These are phyloP conservation scores for Tauraco erythrolophus DNA, from an alignment of 2,113 vertebrate species.

Conservation along the genomic window DNA sequence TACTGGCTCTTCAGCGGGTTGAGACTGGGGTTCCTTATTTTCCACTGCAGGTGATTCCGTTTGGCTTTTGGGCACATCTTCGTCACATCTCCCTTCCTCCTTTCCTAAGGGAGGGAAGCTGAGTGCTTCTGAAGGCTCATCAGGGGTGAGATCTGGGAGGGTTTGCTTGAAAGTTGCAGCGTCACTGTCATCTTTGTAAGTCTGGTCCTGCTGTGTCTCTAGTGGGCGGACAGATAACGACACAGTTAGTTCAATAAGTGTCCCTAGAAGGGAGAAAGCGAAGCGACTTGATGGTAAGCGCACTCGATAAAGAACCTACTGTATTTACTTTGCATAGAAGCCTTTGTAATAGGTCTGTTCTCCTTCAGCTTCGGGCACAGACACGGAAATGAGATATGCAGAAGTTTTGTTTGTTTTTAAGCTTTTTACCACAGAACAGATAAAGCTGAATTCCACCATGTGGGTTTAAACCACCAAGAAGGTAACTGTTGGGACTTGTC, in stretches of 20 bases:
- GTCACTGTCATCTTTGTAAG: slow-evolving; percentile 87
- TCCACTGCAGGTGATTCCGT: slow-evolving; percentile 44
- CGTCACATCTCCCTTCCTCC: slow-evolving; percentile 75
- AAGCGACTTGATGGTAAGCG: neutral
- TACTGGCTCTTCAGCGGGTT: slow-evolving; percentile 56
- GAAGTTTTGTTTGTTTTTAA: neutral
- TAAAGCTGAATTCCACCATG: neutral
- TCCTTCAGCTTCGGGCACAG: neutral
- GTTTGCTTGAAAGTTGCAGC: slow-evolving; percentile 93
- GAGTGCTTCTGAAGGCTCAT: slow-evolving; percentile 89
- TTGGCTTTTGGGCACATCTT: slow-evolving; percentile 60
- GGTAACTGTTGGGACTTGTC: neutral
- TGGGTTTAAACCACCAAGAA: neutral
- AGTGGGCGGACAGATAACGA: slow-evolving; percentile 2
- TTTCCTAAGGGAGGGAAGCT: slow-evolving; percentile 77
- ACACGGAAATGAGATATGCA: neutral
- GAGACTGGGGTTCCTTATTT: slow-evolving; percentile 72
- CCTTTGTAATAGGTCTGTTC: neutral
- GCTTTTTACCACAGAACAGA: neutral
- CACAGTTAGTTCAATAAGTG: neutral
- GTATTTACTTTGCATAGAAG: neutral
- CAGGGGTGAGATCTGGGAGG: slow-evolving; percentile 92
- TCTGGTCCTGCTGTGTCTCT: slow-evolving; percentile 85
- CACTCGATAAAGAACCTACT: neutral
- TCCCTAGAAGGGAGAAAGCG: neutral